Base-by-base conservation (phyloP, 1,140 invertebrate genomes). In the Drosophila nasuta region DNA sequence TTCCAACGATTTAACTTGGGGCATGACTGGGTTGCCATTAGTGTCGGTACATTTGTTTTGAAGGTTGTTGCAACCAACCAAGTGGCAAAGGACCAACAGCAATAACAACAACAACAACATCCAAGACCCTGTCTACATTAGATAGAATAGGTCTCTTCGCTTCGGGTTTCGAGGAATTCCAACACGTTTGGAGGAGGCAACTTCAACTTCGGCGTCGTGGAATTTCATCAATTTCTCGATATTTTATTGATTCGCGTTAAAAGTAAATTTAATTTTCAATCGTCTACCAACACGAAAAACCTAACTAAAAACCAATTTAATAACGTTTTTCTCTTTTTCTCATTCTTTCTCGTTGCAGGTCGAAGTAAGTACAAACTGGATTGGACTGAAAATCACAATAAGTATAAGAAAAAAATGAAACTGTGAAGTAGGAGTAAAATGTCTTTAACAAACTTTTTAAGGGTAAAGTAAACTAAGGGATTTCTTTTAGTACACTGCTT, bases 1-100 rank as follows among this genome's bases (percentile, higher is more conserved):
- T 92, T 92, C 91, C 91, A 92, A 92, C 91, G 91, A 92, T 92
- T 92, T 92, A 92, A 91, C 91, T 92, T 87, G 66, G 69, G 77
- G 79, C 87, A 86, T 91, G 79, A 87, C 69, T 85, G 28, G 60
- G 77, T 89, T 81, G 81, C 85, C 85, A 91, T 91, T 91, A 91
- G 89, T 91, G 65, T 74, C 89, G 86, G 79, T 87, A 91, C 89
- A 91, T 91, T 91, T 91, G 80, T 91, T 91, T 91, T 90, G 70
- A 91, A 91, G 89, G 89, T 87, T 91, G 89, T 91, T 90, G 41
- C 43, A 43, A 25, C 35, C 48, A n/a, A 10, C 7, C 35, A 38
- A 38, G 33, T 33, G 33, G 33, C 57, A 28, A 45, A 15, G 43
- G 25, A 13, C 13, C n/a, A 46, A 13, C 13, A 13, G 2, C 5